Conservation (phyloP, 1,140 invertebrate genomes). For the Drosophila lowei region DNA sequence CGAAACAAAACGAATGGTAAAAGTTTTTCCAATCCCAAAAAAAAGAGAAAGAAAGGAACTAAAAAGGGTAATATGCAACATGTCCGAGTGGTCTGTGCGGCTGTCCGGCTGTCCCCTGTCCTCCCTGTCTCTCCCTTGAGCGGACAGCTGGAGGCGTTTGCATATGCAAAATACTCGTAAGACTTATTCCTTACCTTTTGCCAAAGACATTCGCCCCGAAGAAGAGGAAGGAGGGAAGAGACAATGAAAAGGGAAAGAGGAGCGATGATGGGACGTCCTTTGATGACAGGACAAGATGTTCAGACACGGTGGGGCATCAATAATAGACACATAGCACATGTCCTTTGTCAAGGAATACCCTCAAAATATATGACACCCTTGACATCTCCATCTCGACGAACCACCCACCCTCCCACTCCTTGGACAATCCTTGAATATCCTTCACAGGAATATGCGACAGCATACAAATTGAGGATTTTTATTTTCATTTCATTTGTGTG, state of each 20-base stretch:
- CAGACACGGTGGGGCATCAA: constrained; percentile 55
- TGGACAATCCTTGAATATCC: constrained; percentile 66
- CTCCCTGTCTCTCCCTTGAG: constrained; percentile 2
- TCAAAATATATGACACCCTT: constrained; percentile 67
- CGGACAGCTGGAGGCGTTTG: constrained; percentile 47
- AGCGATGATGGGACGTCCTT: constrained; percentile 30
- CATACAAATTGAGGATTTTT: constrained; percentile 80
- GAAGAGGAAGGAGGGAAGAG: background rate
- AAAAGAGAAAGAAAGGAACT: background rate
- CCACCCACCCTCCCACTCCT: constrained; percentile 4
- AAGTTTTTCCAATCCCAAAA: constrained; percentile 41
- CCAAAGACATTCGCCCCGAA: constrained; percentile 70
- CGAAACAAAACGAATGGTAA: constrained; percentile 50
- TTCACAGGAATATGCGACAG: constrained; percentile 68
- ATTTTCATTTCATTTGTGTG: constrained; percentile 61
- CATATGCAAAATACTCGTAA: constrained; percentile 69
- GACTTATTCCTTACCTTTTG: constrained; percentile 69
- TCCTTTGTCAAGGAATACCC: constrained; percentile 63
- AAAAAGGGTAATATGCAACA: constrained; percentile 60
- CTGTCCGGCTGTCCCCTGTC: background rate
- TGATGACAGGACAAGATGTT: constrained; percentile 63
- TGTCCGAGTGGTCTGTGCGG: constrained; percentile 51
- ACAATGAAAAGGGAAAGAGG: constrained; percentile 44
- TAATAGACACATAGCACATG: constrained; percentile 67
- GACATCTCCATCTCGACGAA: background rate